These are phyloP conservation scores for Nanorana parkeri DNA, from an alignment of 2,113 vertebrate genomes.

Conservation along the genomic window DNA sequence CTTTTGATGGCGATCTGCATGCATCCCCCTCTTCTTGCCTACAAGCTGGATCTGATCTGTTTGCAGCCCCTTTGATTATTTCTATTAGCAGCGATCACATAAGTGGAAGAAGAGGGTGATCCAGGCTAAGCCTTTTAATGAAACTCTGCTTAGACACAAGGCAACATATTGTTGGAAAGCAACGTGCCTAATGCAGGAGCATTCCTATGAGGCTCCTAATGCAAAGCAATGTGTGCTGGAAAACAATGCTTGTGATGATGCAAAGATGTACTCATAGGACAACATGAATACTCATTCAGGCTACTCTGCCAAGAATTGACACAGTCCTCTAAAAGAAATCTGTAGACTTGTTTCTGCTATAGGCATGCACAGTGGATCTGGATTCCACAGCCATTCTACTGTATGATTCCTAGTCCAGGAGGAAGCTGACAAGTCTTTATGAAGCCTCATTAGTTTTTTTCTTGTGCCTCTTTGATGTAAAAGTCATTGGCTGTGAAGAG, in stretches of 20 bases:
- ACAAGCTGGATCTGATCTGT: not conserved
- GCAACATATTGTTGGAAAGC: constrained; percentile 25
- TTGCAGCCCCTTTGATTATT: not conserved
- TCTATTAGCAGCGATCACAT: not conserved
- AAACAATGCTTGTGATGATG: constrained; percentile 42
- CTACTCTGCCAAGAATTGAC: not conserved
- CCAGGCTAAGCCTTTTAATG: not conserved
- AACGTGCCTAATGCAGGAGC: constrained; percentile 31
- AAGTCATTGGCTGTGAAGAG: not conserved
- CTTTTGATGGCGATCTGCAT: not conserved
- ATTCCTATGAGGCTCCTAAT: constrained; percentile 42
- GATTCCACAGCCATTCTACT: no score
- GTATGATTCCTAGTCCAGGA: no score
- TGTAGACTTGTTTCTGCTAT: not conserved
- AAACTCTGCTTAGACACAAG: constrained; percentile 6
- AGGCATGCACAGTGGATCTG: not conserved
- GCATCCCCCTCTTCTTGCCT: not conserved
- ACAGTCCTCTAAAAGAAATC: not conserved
- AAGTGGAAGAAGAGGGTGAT: not conserved
- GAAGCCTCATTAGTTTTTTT: no score
- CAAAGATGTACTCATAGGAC: constrained; percentile 24
- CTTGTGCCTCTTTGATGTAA: not conserved
- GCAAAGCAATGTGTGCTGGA: constrained; percentile 10
- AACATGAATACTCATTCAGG: constrained; percentile 16
- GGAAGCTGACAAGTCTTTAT: no score